Percentiles rank a stretch among this genome's conserved stretches.
phyloP scores from a whole-genome alignment of 2,113 vertebrate species.

The Prolemur simus region DNA sequence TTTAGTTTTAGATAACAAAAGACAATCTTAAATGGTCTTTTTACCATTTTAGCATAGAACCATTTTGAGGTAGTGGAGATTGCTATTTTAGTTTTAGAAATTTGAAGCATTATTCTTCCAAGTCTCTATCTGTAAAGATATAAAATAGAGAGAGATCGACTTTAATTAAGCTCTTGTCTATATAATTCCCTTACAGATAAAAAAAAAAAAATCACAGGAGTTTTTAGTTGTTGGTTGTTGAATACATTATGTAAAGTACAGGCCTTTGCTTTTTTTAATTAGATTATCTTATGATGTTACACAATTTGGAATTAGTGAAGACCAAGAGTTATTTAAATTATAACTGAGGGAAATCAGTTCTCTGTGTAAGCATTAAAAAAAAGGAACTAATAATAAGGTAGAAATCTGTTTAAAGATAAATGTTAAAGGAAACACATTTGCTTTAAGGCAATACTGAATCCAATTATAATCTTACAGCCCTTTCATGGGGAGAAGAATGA shows the following conservation, averaged over 20 bases:
- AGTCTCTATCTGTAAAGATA: constrained; percentile 77
- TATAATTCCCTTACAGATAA: constrained; percentile 77
- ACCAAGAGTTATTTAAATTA: constrained; percentile 73
- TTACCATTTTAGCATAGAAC: neutral
- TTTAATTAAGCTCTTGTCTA: constrained; percentile 82
- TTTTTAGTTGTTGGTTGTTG: constrained; percentile 75
- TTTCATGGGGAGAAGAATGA: constrained; percentile 10
- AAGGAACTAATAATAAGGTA: constrained; percentile 42
- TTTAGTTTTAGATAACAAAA: constrained; percentile 33
- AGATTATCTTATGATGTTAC: constrained; percentile 76
- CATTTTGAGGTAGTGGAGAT: neutral
- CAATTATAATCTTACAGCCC: constrained; percentile 47
- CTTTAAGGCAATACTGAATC: constrained; percentile 50
- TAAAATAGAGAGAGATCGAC: constrained; percentile 79
- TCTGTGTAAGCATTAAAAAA: constrained; percentile 61
- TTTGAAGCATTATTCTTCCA: constrained; percentile 72
- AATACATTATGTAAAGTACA: constrained; percentile 76
- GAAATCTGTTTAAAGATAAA: constrained; percentile 43
- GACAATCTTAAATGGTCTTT: neutral
- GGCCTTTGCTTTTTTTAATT: constrained; percentile 73
- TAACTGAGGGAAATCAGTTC: constrained; percentile 70
- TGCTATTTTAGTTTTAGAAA: constrained; percentile 28
- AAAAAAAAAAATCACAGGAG: constrained; percentile 62
- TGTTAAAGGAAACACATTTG: constrained; percentile 58
- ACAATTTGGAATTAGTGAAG: constrained; percentile 76